phyloP scores from a whole-genome alignment of 2,113 vertebrate genomes.

The Pollachius pollachius region DNA sequence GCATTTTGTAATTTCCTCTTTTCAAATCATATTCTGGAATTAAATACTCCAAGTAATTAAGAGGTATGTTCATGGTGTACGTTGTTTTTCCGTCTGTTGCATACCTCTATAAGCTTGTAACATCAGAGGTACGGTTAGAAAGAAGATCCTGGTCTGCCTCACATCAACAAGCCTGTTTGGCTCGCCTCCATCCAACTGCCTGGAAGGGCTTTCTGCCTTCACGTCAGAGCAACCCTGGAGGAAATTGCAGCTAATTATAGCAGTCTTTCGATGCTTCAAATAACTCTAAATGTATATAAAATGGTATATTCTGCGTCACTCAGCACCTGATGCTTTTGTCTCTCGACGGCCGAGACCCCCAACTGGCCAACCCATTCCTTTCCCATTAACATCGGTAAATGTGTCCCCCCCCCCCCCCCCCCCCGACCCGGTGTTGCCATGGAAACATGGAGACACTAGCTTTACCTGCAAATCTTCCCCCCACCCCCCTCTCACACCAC shows the following conservation, averaged over 20 bases:
- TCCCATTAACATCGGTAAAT: conserved; percentile 26
- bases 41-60: too few species aligned
- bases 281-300: conserved; percentile 1
- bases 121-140: too few species aligned
- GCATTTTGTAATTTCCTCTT: too few species aligned
- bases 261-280: background rate
- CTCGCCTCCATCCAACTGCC: background rate
- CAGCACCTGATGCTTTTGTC: conserved; percentile 1
- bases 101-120: too few species aligned
- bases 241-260: conserved; percentile 1
- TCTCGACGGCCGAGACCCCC: background rate
- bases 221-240: background rate
- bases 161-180: too few species aligned
- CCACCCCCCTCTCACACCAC: conserved; percentile 11
- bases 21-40: too few species aligned
- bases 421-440: conserved; percentile 36
- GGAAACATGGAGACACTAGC: conserved; percentile 36
- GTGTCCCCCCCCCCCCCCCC: background rate
- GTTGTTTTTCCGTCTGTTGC: too few species aligned
- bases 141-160: too few species aligned
- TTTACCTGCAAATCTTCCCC: conserved; percentile 21
- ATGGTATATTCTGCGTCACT: conserved; percentile 24
- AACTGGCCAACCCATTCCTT: background rate
- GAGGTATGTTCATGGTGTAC: too few species aligned
- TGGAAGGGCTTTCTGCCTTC: background rate